A percentile compares a stretch with the other conserved stretches of the same genome.
phyloP scores from a whole-genome alignment of 2,888 invertebrate species.

The Eilema griseolum region DNA sequence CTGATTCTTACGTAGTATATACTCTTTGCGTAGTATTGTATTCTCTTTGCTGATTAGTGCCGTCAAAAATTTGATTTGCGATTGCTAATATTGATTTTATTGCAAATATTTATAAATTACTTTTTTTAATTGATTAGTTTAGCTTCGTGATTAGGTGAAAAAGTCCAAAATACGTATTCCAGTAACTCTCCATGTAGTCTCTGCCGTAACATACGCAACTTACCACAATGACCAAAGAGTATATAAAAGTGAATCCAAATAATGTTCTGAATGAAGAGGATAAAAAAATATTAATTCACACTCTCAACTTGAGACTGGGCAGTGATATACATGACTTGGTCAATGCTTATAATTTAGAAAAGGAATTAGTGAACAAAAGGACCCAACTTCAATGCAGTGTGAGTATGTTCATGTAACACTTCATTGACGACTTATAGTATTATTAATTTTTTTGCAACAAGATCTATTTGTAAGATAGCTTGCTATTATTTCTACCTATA shows the following conservation, averaged over 20 bases:
- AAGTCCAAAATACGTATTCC: neutral
- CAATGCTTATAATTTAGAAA: conserved; percentile 64
- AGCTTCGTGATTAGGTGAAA: neutral
- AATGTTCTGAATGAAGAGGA: conserved; percentile 64
- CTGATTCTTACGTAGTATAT: no score
- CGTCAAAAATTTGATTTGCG: no score
- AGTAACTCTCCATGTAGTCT: conserved; percentile 2
- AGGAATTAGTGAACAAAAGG: conserved; percentile 63
- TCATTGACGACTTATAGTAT: no score
- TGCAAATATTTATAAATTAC: neutral
- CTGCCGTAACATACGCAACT: conserved; percentile 8
- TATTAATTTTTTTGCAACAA: no score
- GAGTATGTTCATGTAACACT: conserved; percentile 47
- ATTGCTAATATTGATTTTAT: neutral
- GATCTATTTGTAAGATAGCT: no score
- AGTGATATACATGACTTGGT: conserved; percentile 72
- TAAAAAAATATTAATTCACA: conserved; percentile 82
- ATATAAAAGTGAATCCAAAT: no score
- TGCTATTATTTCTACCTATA: no score
- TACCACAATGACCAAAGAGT: neutral
- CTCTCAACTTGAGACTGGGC: conserved; percentile 74
- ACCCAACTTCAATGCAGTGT: conserved; percentile 69
- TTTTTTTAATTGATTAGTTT: neutral
- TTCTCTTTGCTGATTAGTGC: no score
- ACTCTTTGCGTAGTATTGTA: no score